Percentiles rank a stretch among this genome's conserved stretches.
Conservation (phyloP, 1,140 invertebrate genomes). For the Drosophila sp. region DNA sequence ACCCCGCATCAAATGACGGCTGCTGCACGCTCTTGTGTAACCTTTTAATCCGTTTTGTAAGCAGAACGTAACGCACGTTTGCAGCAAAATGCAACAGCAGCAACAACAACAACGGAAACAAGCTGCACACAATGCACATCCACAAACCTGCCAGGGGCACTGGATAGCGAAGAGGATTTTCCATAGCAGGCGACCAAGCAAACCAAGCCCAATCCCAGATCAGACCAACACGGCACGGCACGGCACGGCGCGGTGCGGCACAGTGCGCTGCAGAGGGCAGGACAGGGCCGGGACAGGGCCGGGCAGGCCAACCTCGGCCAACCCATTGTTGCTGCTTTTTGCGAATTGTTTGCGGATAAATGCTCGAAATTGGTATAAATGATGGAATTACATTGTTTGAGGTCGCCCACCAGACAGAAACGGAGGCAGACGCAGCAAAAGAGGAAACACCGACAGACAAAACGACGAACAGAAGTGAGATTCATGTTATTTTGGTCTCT, state of each 20-base stretch:
- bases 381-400: slow-evolving; percentile 81
- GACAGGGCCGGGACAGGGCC: background rate
- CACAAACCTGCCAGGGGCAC: slow-evolving; percentile 39
- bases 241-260: background rate
- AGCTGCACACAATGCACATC: slow-evolving; percentile 68
- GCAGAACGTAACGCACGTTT: slow-evolving; percentile 79
- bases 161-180: slow-evolving; percentile 53
- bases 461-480: slow-evolving; percentile 10
- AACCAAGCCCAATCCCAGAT: slow-evolving; percentile 46
- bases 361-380: slow-evolving; percentile 80
- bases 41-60: slow-evolving; percentile 83
- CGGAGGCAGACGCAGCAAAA: slow-evolving; percentile 12
- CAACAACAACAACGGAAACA: slow-evolving; percentile 58
- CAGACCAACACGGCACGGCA: slow-evolving; percentile 15
- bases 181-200: slow-evolving; percentile 28
- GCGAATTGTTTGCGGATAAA: slow-evolving; percentile 78
- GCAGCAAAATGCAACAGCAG: slow-evolving; percentile 55
- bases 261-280: background rate
- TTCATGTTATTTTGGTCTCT: slow-evolving; percentile 2
- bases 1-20: slow-evolving; percentile 43
- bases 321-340: slow-evolving; percentile 52
- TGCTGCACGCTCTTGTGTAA: slow-evolving; percentile 76
- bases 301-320: slow-evolving; percentile 16
- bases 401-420: slow-evolving; percentile 47
- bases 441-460: slow-evolving; percentile 16